phyloP scores from a whole-genome alignment of 2,888 invertebrate species.

The Metalampra italica region DNA sequence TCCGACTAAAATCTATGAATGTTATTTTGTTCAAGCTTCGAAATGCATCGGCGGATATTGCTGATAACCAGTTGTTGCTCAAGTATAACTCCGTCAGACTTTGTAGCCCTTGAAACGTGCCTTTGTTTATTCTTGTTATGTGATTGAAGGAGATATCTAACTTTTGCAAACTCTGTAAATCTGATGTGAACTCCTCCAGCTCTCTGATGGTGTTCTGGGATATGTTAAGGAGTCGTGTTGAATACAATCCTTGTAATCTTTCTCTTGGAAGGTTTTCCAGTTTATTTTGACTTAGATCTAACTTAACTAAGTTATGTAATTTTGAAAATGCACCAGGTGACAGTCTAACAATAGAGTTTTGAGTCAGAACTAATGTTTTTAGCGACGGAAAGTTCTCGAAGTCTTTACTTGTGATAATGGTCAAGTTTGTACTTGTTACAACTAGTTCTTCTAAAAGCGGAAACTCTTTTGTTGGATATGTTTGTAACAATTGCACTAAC shows the following conservation, averaged over 20 bases:
- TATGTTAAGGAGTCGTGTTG: slow-evolving; percentile 86
- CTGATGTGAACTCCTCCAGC: slow-evolving; percentile 88
- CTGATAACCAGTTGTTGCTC: slow-evolving; percentile 89
- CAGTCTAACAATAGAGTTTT: slow-evolving; percentile 86
- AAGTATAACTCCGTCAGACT: slow-evolving; percentile 87
- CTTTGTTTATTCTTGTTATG: slow-evolving; percentile 85
- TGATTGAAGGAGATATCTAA: slow-evolving; percentile 91
- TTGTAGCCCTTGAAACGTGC: slow-evolving; percentile 86
- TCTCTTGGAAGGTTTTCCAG: slow-evolving; percentile 91
- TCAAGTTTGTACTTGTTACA: slow-evolving; percentile 88
- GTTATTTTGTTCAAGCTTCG: slow-evolving; percentile 86
- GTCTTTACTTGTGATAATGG: slow-evolving; percentile 89
- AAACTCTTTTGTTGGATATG: slow-evolving; percentile 83
- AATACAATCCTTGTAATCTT: slow-evolving; percentile 87
- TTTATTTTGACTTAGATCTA: slow-evolving; percentile 90
- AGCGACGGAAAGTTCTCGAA: slow-evolving; percentile 90
- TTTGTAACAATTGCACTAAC: slow-evolving; percentile 85
- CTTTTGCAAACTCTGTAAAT: slow-evolving; percentile 86
- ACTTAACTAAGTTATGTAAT: slow-evolving; percentile 84
- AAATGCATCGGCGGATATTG: slow-evolving; percentile 87
- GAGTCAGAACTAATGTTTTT: slow-evolving; percentile 84
- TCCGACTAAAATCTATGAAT: slow-evolving; percentile 88
- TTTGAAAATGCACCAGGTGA: slow-evolving; percentile 91
- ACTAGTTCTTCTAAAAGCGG: slow-evolving; percentile 90
- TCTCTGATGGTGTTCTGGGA: slow-evolving; percentile 90